Base-by-base conservation (phyloP, 2,113 vertebrate genomes). In the Pionites leucogaster region DNA sequence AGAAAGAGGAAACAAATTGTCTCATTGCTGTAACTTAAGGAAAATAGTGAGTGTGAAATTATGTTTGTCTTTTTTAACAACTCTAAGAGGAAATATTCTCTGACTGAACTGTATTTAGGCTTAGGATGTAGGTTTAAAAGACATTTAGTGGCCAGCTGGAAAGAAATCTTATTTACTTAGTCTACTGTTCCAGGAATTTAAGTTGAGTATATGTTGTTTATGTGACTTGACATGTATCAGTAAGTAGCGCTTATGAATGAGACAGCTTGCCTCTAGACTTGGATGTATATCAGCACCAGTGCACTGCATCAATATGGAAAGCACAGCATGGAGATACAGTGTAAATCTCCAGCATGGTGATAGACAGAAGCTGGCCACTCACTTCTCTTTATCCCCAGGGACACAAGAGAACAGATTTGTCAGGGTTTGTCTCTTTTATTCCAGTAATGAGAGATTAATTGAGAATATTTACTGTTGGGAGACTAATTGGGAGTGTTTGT, bases 381-480 rank as follows among this genome's bases (percentile, higher is more conserved):
- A 68, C 13, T 92, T 82, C 88, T 95, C 79, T 75, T 94, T 92
- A 93, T 82, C 47, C 93, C 39, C 72, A 78, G 93, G 90, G 93
- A 81, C 60, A 81, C 31, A 22, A 44, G 50, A 29, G 41, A 95
- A 86, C 68, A 95, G 72, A 96, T 94, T 96, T 92, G 76, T 95
- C 88, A 90, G 90, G 59, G 59, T 81, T 94, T 90, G 67, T 86
- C 64, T 95, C 90, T 78, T 91, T 95, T 64, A 83, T 88, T 94
- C 60, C 60, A 65, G 88, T 68, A 93, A 96, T 57, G 79, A 88
- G 71, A 86, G 55, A 76, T 92, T 94, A 95, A 95, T 88, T 88
- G 75, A 37, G 84, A 94, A 35, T 52, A 19, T 92, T 93, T 82
- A 31, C 74, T 85, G 65, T 88, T 88, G 77, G 62, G 76, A 81